These are phyloP conservation scores for Drosophila monieri DNA, from an alignment of 2,888 invertebrate genomes.

Conservation along the genomic window DNA sequence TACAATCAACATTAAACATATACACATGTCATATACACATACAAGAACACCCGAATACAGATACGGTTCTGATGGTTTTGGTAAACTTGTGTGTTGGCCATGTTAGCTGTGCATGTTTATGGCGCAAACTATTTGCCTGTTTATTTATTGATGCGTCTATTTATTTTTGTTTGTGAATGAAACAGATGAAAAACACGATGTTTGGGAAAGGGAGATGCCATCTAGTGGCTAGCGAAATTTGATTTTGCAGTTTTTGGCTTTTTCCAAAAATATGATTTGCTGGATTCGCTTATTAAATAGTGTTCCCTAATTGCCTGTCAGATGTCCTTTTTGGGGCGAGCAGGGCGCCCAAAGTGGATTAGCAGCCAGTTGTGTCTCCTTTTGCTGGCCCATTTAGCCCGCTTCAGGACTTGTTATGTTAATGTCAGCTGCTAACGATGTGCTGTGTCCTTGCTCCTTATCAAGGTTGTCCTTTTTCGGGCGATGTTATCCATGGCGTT, in stretches of 20 bases:
- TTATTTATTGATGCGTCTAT: slow-evolving; percentile 63
- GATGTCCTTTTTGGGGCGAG: neutral
- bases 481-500: slow-evolving; percentile 13
- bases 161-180: slow-evolving; percentile 40
- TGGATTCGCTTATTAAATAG: slow-evolving; percentile 17
- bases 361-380: slow-evolving; percentile 13
- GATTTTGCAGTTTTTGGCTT: slow-evolving; percentile 36
- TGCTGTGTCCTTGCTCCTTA: slow-evolving; percentile 32
- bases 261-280: slow-evolving; percentile 36
- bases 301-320: slow-evolving; percentile 18
- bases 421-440: slow-evolving; percentile 60
- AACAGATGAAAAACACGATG: neutral
- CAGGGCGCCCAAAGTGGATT: slow-evolving; percentile 30
- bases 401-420: slow-evolving; percentile 49
- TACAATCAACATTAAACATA: slow-evolving; percentile 20
- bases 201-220: neutral
- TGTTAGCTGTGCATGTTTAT: slow-evolving; percentile 49
- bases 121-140: slow-evolving; percentile 68
- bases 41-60: slow-evolving; percentile 3
- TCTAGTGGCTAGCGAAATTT: slow-evolving; percentile 11
- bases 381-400: slow-evolving; percentile 3
- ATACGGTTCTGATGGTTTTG: slow-evolving; percentile 20
- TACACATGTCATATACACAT: slow-evolving; percentile 3
- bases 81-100: slow-evolving; percentile 31
- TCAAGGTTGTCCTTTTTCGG: slow-evolving; percentile 20